These are phyloP conservation scores for Pseudorasbora parva DNA, from an alignment of 2,113 vertebrate species.

Conservation along the genomic window DNA sequence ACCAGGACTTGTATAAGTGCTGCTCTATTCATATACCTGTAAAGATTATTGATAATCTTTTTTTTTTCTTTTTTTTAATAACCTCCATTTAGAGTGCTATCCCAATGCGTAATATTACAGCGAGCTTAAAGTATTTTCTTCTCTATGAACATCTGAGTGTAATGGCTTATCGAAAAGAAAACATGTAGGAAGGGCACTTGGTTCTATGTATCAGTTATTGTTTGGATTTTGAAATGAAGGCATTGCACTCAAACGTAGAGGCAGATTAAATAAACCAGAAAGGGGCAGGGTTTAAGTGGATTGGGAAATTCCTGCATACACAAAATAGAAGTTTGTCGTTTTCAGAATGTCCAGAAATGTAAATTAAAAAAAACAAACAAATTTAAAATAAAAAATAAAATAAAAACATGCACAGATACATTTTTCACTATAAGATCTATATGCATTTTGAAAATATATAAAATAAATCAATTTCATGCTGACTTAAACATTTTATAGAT, in stretches of 20 bases:
- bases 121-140: conserved; percentile 47
- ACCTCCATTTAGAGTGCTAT: conserved; percentile 64
- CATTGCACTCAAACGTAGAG: too few relatives aligned
- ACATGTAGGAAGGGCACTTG: too few relatives aligned
- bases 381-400: too few relatives aligned
- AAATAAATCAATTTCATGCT: neutral
- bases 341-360: neutral
- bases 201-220: too few relatives aligned
- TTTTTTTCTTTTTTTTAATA: conserved; percentile 39
- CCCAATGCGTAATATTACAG: conserved; percentile 61
- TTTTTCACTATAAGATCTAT: neutral
- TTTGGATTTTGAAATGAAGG: too few relatives aligned
- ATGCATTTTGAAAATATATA: neutral
- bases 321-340: too few relatives aligned
- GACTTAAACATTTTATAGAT: neutral
- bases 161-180: neutral
- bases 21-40: conserved; percentile 60
- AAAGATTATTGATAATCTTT: conserved; percentile 64
- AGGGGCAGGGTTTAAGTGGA: too few relatives aligned
- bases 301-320: too few relatives aligned
- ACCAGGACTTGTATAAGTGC: conserved; percentile 56
- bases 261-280: too few relatives aligned
- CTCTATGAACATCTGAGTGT: neutral
- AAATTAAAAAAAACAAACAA: too few relatives aligned
- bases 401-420: too few relatives aligned